Evolutionary conservation across 2,888 invertebrate genomes (phyloP).

Genomic region (Oegoconia quadripuncta): DNA sequence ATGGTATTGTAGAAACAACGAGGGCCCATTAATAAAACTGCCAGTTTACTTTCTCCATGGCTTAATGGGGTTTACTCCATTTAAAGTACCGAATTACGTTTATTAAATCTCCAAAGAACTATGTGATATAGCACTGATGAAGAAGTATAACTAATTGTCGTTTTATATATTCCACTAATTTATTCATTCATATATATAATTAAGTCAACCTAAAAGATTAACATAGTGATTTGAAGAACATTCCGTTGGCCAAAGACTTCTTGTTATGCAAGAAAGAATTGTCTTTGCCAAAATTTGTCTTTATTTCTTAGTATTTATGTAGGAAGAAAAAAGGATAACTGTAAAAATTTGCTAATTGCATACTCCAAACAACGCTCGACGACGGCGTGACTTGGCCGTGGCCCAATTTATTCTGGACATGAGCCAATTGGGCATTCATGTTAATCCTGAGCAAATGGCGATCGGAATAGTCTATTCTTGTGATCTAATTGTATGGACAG

Average conservation of each 20-base stretch:
- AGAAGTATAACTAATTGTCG: too few relatives aligned
- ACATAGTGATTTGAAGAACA: not conserved
- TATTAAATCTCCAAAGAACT: too few relatives aligned
- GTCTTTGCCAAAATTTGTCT: not conserved
- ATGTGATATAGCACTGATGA: too few relatives aligned
- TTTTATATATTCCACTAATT: too few relatives aligned
- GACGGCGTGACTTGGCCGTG: slow-evolving; percentile 44
- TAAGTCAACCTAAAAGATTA: too few relatives aligned
- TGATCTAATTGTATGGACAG: slow-evolving; percentile 17
- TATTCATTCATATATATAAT: too few relatives aligned
- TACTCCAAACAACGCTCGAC: slow-evolving; percentile 39
- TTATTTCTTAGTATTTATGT: not conserved
- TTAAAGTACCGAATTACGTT: too few relatives aligned
- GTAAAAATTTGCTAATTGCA: slow-evolving; percentile 48
- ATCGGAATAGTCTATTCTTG: slow-evolving; percentile 34
- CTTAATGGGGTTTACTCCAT: too few relatives aligned
- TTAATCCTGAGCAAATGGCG: slow-evolving; percentile 38
- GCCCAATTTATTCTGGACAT: slow-evolving; percentile 48
- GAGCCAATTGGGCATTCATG: slow-evolving; percentile 48
- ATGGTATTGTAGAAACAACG: too few relatives aligned
- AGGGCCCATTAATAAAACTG: too few relatives aligned
- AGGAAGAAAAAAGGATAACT: slow-evolving; percentile 17
- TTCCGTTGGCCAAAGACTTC: not conserved
- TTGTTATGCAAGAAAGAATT: not conserved
- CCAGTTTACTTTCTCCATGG: too few relatives aligned